phyloP scores from a whole-genome alignment of 1,140 invertebrate species.

The Diorhabda elongata region DNA sequence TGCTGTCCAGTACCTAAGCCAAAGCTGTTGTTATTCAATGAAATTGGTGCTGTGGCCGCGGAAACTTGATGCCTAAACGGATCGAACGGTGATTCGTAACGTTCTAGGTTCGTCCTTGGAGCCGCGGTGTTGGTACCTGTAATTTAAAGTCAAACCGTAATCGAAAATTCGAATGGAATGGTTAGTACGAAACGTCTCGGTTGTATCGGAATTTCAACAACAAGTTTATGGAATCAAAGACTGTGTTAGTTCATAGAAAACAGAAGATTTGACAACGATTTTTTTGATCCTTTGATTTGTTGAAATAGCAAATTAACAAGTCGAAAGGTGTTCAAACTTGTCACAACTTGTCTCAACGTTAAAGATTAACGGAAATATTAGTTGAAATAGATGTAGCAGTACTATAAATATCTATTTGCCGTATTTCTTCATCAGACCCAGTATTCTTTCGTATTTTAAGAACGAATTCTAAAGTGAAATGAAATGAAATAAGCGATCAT shows the following conservation, averaged over 20 bases:
- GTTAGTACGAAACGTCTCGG: background rate
- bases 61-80: conserved; percentile 66
- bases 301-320: too few species aligned
- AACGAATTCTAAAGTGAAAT: too few species aligned
- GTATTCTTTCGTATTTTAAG: too few species aligned
- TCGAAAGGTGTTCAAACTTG: background rate
- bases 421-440: too few species aligned
- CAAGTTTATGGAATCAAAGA: too few species aligned
- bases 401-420: too few species aligned
- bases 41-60: conserved; percentile 63
- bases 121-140: conserved; percentile 58
- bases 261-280: too few species aligned
- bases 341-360: background rate
- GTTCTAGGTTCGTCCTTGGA: conserved; percentile 61
- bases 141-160: background rate
- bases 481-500: too few species aligned
- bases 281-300: too few species aligned
- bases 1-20: conserved; percentile 69
- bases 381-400: too few species aligned
- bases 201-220: too few species aligned
- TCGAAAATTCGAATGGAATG: background rate
- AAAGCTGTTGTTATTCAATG: conserved; percentile 72
- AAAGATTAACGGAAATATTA: background rate
- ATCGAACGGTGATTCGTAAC: conserved; percentile 70
- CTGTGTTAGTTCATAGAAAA: too few species aligned